phyloP scores from a whole-genome alignment of 2,113 vertebrate genomes.

The Ursus arctos region DNA sequence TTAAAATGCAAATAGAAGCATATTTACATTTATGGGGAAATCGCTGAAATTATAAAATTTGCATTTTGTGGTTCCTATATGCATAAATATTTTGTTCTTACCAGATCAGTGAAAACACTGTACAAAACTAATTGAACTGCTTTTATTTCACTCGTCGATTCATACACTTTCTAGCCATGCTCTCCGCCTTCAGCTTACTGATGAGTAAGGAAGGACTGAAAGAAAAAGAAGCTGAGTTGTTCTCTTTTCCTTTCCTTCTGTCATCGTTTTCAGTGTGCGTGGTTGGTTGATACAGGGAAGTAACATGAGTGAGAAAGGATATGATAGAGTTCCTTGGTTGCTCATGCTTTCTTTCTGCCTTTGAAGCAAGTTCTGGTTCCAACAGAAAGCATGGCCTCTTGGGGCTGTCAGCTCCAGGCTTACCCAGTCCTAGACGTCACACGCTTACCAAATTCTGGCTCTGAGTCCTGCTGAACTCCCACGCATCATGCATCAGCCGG shows the following conservation, averaged over 20 bases:
- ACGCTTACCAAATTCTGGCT: background rate
- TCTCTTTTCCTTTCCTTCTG: background rate
- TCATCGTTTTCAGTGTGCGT: background rate
- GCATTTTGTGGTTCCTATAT: background rate
- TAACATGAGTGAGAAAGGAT: background rate
- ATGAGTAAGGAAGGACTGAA: background rate
- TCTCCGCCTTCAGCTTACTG: background rate
- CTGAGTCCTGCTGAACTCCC: background rate
- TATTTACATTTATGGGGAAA: background rate
- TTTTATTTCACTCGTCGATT: background rate
- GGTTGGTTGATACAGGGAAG: background rate
- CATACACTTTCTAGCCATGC: background rate
- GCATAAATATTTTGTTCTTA: background rate
- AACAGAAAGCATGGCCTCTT: background rate
- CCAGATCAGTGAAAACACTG: background rate
- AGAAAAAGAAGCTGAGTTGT: background rate
- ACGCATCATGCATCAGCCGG: fast-evolving
- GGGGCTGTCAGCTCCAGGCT: fast-evolving
- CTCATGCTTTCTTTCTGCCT: background rate
- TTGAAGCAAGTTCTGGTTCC: background rate
- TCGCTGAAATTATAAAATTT: background rate
- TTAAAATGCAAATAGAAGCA: conserved; percentile 11
- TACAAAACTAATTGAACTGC: background rate
- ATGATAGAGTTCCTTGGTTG: too few relatives aligned
- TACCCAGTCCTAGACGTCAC: background rate